phyloP scores from a whole-genome alignment of 1,140 invertebrate genomes.

The Drosophila sulfurigaster region DNA sequence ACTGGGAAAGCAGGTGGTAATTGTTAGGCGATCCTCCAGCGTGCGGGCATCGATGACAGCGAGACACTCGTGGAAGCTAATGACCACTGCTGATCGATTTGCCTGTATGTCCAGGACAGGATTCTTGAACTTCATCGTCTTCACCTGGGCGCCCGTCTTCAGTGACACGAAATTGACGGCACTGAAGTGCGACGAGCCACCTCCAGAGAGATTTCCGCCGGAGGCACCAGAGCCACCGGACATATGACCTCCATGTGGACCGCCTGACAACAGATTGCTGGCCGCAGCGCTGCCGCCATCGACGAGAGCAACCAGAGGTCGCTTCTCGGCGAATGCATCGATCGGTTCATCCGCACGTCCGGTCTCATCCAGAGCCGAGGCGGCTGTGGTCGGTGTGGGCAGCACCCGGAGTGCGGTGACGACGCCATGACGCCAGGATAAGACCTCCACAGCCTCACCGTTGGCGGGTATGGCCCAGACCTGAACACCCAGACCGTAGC shows the following conservation, averaged over 20 bases:
- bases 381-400: slow-evolving; percentile 88
- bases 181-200: slow-evolving; percentile 89
- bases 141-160: slow-evolving; percentile 94
- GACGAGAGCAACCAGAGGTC: slow-evolving; percentile 95
- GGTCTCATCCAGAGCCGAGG: slow-evolving; percentile 62
- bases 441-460: slow-evolving; percentile 95
- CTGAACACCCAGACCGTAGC: slow-evolving; percentile 93
- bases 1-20: slow-evolving; percentile 96
- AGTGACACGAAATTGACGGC: slow-evolving; percentile 96
- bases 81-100: slow-evolving; percentile 92
- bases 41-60: slow-evolving; percentile 95
- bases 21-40: slow-evolving; percentile 93
- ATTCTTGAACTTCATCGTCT: slow-evolving; percentile 96
- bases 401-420: slow-evolving; percentile 93
- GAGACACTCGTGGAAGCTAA: slow-evolving; percentile 95
- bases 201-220: slow-evolving; percentile 18
- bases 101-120: slow-evolving; percentile 94
- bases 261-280: slow-evolving; percentile 43
- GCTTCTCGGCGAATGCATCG: slow-evolving; percentile 90
- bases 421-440: slow-evolving; percentile 95
- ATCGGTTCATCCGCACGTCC: slow-evolving; percentile 85
- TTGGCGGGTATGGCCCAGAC: slow-evolving; percentile 89
- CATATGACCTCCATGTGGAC: slow-evolving; percentile 1
- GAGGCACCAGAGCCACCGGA: not conserved
- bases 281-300: slow-evolving; percentile 88